phyloP scores from a whole-genome alignment of 2,113 vertebrate genomes.

The Eulemur rufifrons region DNA sequence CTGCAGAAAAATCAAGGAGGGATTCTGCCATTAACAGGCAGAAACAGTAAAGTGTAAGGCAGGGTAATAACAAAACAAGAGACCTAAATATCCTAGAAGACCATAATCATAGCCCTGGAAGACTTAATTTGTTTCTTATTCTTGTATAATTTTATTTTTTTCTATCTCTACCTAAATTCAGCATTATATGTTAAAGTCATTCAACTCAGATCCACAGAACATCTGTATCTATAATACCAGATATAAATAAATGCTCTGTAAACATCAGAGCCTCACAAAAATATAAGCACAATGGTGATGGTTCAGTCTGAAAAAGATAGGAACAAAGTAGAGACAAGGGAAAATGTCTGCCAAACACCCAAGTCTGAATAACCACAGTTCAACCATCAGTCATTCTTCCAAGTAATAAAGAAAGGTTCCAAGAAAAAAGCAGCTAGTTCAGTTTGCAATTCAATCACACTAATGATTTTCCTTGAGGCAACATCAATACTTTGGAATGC shows the following conservation, averaged over 20 bases:
- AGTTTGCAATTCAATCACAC: not conserved
- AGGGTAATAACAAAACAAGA: not conserved
- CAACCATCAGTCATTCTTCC: not conserved
- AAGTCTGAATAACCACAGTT: not conserved
- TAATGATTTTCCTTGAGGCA: not conserved
- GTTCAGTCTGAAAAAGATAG: not conserved
- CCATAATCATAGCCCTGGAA: constrained; percentile 30
- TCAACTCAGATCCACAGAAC: constrained; percentile 34
- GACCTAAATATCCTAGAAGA: constrained; percentile 21
- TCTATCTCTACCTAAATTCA: constrained; percentile 39
- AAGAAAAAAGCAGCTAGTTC: not conserved
- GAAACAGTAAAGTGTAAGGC: not conserved
- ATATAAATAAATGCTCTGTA: constrained; percentile 42
- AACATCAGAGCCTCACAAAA: constrained; percentile 38
- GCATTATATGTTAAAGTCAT: constrained; percentile 45
- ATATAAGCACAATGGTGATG: not conserved
- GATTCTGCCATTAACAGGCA: not conserved
- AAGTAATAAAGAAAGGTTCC: not conserved
- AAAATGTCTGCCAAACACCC: not conserved
- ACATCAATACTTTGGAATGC: not conserved
- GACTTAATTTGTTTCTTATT: constrained; percentile 42
- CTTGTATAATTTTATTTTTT: constrained; percentile 47
- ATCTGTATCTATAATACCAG: constrained; percentile 44
- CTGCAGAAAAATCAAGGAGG: constrained; percentile 1
- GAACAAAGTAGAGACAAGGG: not conserved